These are phyloP conservation scores for Gymnocypris eckloni DNA, from an alignment of 2,797 vertebrate genomes.

Conservation along the genomic window DNA sequence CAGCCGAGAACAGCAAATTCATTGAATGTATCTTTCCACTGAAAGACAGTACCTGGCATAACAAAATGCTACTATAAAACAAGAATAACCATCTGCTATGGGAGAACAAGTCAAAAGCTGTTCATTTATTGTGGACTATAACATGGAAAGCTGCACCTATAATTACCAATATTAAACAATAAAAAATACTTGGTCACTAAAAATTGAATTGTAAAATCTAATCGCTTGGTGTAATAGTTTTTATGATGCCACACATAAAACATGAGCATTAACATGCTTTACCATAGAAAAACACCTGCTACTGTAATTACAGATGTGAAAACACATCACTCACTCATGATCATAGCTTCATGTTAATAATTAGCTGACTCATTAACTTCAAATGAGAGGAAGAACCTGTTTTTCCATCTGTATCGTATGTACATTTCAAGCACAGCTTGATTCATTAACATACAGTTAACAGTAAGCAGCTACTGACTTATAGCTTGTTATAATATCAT, in stretches of 20 bases:
- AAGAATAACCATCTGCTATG: neutral
- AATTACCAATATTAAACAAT: neutral
- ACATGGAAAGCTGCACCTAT: neutral
- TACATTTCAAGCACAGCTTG: neutral
- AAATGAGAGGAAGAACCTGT: neutral
- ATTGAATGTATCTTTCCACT: neutral
- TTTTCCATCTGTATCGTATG: neutral
- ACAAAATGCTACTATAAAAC: neutral
- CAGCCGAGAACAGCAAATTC: neutral
- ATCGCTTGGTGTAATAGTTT: neutral
- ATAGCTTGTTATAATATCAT: neutral
- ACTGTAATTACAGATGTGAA: slow-evolving; percentile 10
- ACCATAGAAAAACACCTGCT: neutral
- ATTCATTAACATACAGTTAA: neutral
- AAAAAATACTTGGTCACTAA: neutral
- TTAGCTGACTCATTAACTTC: neutral
- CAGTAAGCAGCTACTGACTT: neutral
- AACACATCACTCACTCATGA: neutral
- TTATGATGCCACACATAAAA: neutral
- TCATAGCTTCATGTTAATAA: neutral
- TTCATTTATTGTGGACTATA: neutral
- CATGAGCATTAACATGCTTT: neutral
- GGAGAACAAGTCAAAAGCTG: neutral
- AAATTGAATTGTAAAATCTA: neutral
- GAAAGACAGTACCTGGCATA: neutral